Conservation (phyloP, 2,113 vertebrate genomes). For the Datnioides undecimradiatus region DNA sequence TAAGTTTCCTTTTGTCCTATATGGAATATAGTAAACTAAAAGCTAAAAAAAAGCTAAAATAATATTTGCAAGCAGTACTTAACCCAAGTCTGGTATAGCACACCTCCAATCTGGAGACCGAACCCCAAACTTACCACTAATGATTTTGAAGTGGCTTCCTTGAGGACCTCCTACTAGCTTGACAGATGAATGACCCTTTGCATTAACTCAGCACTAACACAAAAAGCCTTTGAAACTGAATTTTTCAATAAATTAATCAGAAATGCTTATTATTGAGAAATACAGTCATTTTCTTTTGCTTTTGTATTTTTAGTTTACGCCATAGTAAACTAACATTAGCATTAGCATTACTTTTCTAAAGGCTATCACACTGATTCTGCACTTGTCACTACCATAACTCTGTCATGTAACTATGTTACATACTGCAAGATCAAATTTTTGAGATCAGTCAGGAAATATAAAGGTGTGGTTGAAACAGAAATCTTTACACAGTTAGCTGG, state of each 20-base stretch:
- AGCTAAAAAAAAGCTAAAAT: background rate
- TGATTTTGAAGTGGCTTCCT: slow-evolving; percentile 40
- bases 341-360: slow-evolving; percentile 13
- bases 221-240: slow-evolving; percentile 40
- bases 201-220: slow-evolving; percentile 38
- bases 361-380: slow-evolving; percentile 1
- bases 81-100: slow-evolving; percentile 9
- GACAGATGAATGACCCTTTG: slow-evolving; percentile 47
- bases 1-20: background rate
- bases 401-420: slow-evolving; percentile 33
- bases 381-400: slow-evolving; percentile 30
- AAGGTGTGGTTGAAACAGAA: slow-evolving; percentile 43
- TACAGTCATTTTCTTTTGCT: slow-evolving; percentile 17
- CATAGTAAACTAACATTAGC: too few species aligned
- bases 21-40: slow-evolving; percentile 2
- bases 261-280: slow-evolving; percentile 32
- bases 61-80: background rate
- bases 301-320: too few species aligned
- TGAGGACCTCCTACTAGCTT: slow-evolving; percentile 26
- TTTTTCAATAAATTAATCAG: slow-evolving; percentile 43
- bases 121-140: slow-evolving; percentile 40
- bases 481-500: slow-evolving; percentile 26
- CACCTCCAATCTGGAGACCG: slow-evolving; percentile 33
- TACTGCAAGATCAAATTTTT: slow-evolving; percentile 17
- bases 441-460: slow-evolving; percentile 34